Conservation (phyloP, 2,888 invertebrate species). For the Dioctria linearis region DNA sequence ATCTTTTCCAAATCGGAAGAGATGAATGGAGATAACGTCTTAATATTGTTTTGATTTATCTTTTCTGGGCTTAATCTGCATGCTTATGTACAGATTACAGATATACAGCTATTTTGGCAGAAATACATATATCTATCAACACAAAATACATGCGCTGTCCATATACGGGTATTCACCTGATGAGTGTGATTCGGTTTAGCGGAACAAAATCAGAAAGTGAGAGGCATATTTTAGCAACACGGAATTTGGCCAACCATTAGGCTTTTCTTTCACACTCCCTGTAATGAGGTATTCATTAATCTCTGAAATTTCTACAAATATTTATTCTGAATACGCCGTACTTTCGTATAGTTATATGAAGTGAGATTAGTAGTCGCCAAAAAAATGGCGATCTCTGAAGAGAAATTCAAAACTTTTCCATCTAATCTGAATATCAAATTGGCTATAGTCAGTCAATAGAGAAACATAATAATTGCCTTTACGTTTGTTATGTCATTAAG, state of each 20-base stretch:
- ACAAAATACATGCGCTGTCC: too few relatives aligned
- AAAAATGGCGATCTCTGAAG: too few relatives aligned
- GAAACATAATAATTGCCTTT: too few relatives aligned
- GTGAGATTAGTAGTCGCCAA: not conserved
- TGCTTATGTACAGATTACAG: too few relatives aligned
- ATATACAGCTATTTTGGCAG: too few relatives aligned
- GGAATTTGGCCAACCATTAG: not conserved
- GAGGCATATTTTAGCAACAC: not conserved
- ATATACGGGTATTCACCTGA: not conserved
- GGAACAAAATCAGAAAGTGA: not conserved
- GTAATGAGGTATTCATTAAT: not conserved
- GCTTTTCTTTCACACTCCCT: not conserved
- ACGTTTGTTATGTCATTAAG: too few relatives aligned
- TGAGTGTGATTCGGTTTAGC: not conserved
- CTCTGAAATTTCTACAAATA: not conserved
- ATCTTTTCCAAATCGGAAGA: conserved; percentile 2
- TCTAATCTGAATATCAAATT: too few relatives aligned
- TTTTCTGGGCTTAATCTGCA: not conserved
- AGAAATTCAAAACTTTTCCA: too few relatives aligned
- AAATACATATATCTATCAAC: too few relatives aligned
- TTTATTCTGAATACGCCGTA: not conserved
- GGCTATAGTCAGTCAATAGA: too few relatives aligned
- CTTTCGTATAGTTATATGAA: not conserved
- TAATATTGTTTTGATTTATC: conserved; percentile 2
- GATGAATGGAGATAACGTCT: not conserved